A percentile compares a stretch with the other conserved stretches of the same genome.
These are phyloP conservation scores for Desmodus rotundus DNA, from an alignment of 2,113 vertebrate genomes.

Conservation along the genomic window DNA sequence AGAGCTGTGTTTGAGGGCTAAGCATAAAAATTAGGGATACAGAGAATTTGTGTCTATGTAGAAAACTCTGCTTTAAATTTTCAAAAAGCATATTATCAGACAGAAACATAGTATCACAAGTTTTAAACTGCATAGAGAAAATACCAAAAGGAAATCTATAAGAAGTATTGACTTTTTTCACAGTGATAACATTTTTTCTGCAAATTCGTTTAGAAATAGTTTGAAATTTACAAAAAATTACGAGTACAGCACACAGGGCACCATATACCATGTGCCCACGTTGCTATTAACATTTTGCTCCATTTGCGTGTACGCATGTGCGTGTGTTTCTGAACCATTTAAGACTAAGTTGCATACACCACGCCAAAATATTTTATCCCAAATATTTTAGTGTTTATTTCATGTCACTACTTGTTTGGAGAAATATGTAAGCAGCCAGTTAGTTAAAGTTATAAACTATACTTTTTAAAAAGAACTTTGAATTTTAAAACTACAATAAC, in stretches of 20 bases:
- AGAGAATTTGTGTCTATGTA: background rate
- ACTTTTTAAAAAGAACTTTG: background rate
- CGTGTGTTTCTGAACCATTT: background rate
- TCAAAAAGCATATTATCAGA: background rate
- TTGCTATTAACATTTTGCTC: background rate
- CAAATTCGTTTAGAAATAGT: background rate
- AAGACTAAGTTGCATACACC: background rate
- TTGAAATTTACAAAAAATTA: background rate
- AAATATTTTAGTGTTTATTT: background rate
- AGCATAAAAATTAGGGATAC: background rate
- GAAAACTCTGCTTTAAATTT: background rate
- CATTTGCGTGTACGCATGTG: background rate
- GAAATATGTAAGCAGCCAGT: background rate
- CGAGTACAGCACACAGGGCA: background rate
- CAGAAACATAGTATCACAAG: background rate
- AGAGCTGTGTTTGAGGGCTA: background rate
- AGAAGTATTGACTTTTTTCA: background rate
- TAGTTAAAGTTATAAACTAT: background rate
- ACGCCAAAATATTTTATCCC: background rate
- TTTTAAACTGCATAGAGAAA: background rate
- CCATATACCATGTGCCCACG: background rate
- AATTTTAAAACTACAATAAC: background rate
- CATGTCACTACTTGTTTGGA: background rate
- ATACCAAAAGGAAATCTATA: background rate
- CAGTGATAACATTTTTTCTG: background rate